Conservation (phyloP, 2,113 vertebrate species). For the Uria aalge region DNA sequence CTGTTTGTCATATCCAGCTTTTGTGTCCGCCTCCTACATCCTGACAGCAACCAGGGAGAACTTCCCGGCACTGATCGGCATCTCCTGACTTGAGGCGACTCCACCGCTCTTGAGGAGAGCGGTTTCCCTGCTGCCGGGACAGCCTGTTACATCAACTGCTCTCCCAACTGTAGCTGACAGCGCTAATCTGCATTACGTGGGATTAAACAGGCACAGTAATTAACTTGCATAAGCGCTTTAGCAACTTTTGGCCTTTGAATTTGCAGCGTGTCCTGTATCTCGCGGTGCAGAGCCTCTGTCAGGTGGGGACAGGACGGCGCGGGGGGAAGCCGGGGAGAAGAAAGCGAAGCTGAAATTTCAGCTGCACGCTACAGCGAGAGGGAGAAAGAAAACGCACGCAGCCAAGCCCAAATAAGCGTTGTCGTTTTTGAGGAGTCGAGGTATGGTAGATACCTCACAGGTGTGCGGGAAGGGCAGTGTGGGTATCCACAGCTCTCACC, state of each 20-base stretch:
- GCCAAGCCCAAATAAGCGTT: background rate
- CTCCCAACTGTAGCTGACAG: background rate
- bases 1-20: background rate
- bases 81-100: background rate
- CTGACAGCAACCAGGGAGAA: background rate
- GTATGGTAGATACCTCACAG: background rate
- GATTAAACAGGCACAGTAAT: slow-evolving; percentile 59
- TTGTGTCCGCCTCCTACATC: background rate
- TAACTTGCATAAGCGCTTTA: slow-evolving; percentile 64
- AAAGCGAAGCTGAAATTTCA: background rate
- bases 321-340: background rate
- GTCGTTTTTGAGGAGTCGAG: background rate
- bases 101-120: background rate
- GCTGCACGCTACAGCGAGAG: background rate
- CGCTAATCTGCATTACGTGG: slow-evolving; percentile 64
- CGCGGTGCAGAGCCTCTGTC: background rate
- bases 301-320: background rate
- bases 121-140: background rate
- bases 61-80: background rate
- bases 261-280: background rate
- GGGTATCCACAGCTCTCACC: background rate
- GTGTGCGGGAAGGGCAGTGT: background rate
- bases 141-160: background rate
- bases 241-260: slow-evolving; percentile 37
- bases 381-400: background rate